Conservation (phyloP, 2,888 invertebrate genomes). For the Rotaria magnacalcarata region DNA sequence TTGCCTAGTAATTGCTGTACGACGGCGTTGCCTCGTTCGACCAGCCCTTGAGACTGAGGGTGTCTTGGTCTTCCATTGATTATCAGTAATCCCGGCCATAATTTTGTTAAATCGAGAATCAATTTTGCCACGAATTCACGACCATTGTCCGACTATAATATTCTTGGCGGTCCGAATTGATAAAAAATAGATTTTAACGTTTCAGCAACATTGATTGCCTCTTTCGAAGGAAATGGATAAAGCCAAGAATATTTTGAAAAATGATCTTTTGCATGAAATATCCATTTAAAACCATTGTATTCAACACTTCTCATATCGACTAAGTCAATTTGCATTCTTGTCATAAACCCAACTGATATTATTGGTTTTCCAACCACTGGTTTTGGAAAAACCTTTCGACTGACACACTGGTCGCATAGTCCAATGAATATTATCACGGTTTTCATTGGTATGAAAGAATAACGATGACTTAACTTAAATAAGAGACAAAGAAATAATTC, state of each 20-base stretch:
- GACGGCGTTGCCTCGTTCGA: neutral
- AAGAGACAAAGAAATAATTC: neutral
- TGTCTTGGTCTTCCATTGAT: neutral
- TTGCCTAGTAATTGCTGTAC: neutral
- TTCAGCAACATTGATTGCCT: neutral
- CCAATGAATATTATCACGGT: neutral
- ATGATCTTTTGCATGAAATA: neutral
- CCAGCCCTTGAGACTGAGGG: neutral
- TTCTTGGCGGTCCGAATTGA: too few species aligned
- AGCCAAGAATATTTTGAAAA: conserved; percentile 3
- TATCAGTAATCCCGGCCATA: neutral
- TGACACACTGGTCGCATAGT: neutral
- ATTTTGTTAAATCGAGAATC: too few species aligned
- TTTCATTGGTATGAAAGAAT: neutral
- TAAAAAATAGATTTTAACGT: neutral
- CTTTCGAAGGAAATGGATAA: neutral
- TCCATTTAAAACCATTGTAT: neutral
- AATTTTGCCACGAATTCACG: too few species aligned
- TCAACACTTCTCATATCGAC: neutral
- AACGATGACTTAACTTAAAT: neutral
- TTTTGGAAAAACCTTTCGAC: neutral
- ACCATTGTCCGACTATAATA: too few species aligned
- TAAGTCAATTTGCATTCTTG: neutral
- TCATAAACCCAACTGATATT: neutral
- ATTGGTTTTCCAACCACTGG: neutral